Percentiles rank a stretch among this genome's conserved stretches.
Evolutionary conservation across 2,113 vertebrate genomes (phyloP).

Genomic region (Craseonycteris thonglongyai): DNA sequence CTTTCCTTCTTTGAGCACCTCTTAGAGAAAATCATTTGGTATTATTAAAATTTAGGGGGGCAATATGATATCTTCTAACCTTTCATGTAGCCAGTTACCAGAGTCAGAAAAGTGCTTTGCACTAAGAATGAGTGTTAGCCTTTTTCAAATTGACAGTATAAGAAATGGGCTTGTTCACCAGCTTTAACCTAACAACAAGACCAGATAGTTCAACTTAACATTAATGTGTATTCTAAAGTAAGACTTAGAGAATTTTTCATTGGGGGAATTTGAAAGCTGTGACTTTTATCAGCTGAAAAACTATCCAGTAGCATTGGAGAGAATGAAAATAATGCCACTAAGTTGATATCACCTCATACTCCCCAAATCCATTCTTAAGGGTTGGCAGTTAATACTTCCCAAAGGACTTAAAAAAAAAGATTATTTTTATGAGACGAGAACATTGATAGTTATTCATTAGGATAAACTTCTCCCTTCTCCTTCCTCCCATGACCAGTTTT

Average conservation of each 20-base stretch:
- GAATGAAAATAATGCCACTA: background rate
- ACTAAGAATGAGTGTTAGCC: background rate
- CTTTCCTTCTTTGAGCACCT: background rate
- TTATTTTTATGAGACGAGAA: too few species aligned
- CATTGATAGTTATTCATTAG: background rate
- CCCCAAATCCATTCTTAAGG: background rate
- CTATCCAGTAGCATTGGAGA: background rate
- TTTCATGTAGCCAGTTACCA: background rate
- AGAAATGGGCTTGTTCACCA: background rate
- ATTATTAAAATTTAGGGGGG: background rate
- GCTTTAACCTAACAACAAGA: background rate
- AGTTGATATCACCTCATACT: background rate
- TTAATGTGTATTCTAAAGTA: background rate
- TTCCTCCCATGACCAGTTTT: background rate
- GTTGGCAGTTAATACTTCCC: background rate
- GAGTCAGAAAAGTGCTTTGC: conserved; percentile 30
- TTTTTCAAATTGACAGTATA: background rate
- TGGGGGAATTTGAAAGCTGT: background rate
- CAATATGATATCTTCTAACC: conserved; percentile 5
- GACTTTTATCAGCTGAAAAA: background rate
- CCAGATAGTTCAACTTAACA: background rate
- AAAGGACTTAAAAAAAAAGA: background rate
- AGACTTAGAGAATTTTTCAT: background rate
- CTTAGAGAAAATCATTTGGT: conserved; percentile 19
- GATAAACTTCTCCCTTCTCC: background rate